Base-by-base conservation (phyloP, 2,113 vertebrate genomes). In the Archocentrus centrarchus region DNA sequence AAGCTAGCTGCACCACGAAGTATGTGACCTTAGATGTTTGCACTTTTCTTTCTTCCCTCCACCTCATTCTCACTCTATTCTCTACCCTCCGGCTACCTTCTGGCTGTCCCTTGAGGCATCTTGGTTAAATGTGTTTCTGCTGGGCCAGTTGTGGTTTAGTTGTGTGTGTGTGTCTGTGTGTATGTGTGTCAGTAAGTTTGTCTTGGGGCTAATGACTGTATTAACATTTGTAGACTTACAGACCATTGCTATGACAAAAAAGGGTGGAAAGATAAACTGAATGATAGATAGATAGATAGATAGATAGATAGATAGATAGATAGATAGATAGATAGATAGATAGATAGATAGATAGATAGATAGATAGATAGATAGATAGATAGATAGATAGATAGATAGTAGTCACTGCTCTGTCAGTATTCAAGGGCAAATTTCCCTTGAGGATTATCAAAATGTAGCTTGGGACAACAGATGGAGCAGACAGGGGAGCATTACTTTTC, bases 21-120 rank as follows among this genome's bases (percentile, higher is more conserved):
- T 87, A 75, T 84, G 76, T 91, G 89, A 91, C 89, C 83, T 93
- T 78, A 93, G 90, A 93, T 93, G 86, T 93, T 90, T 76, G n/a
- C 73, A 77, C 61, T 77, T 83, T 79, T 87, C 81, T 91, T 86
- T 91, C 75, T 89, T 81, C 91, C 80, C 77, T 79, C 81, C 62
- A 68, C 86, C 87, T 87, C 68, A 83, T 77, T 85, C 83, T 78
- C 86, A 76, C 83, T 90, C 59, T 83, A 86, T 88, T 90, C 88
- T 89, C 73, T 88, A 76, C 86, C 92, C 90, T 78, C 83, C 58
- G 87, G 92, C 88, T 88, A 86, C 84, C 90, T 88, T 79, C 83
- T 75, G 90, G 89, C 91, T 89, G 88, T 93, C 92, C 92, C 92
- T 87, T 30, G 86, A 90, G 93, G 93, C 91, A 27, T 86, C 87